phyloP scores from a whole-genome alignment of 2,888 invertebrate species.

The Oscheius myriophilus region DNA sequence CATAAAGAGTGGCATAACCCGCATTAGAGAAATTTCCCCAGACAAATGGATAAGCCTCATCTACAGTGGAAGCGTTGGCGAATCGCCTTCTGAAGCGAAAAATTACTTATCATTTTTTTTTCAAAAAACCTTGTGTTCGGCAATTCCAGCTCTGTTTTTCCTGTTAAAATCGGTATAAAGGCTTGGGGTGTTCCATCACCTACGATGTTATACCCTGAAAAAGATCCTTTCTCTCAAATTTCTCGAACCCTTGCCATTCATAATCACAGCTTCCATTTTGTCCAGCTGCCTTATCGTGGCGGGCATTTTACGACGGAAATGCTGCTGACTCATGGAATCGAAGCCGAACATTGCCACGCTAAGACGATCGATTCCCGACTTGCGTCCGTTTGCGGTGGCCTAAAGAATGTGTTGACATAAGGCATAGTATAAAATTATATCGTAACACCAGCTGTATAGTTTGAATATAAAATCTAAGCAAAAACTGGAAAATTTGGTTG shows the following conservation, averaged over 20 bases:
- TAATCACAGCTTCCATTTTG: slow-evolving; percentile 57
- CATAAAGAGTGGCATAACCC: slow-evolving; percentile 80
- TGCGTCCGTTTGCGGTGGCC: too few relatives aligned
- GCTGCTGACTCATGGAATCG: slow-evolving; percentile 86
- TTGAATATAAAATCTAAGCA: too few relatives aligned
- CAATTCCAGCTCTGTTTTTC: slow-evolving; percentile 71
- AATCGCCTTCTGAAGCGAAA: slow-evolving; percentile 62
- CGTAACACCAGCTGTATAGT: too few relatives aligned
- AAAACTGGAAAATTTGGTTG: too few relatives aligned
- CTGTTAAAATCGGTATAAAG: slow-evolving; percentile 72
- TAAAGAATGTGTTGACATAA: too few relatives aligned
- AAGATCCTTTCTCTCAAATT: too few relatives aligned
- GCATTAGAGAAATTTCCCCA: slow-evolving; percentile 71
- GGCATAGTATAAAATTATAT: too few relatives aligned
- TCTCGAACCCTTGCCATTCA: slow-evolving; percentile 51
- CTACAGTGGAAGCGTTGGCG: slow-evolving; percentile 70
- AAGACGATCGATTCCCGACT: too few relatives aligned
- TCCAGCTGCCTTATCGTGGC: slow-evolving; percentile 80
- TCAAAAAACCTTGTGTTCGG: slow-evolving; percentile 63
- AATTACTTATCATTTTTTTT: too few relatives aligned
- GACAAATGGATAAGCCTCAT: slow-evolving; percentile 72
- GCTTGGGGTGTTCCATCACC: slow-evolving; percentile 73
- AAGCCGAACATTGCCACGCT: slow-evolving; percentile 77
- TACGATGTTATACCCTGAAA: slow-evolving; percentile 71
- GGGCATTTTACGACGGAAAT: slow-evolving; percentile 83